Percentiles rank a stretch among this genome's conserved stretches.
These are phyloP conservation scores for Aurelia sp. DNA, from an alignment of 30 jellyfish, hydroid and myxozoan species.

Conservation along the genomic window DNA sequence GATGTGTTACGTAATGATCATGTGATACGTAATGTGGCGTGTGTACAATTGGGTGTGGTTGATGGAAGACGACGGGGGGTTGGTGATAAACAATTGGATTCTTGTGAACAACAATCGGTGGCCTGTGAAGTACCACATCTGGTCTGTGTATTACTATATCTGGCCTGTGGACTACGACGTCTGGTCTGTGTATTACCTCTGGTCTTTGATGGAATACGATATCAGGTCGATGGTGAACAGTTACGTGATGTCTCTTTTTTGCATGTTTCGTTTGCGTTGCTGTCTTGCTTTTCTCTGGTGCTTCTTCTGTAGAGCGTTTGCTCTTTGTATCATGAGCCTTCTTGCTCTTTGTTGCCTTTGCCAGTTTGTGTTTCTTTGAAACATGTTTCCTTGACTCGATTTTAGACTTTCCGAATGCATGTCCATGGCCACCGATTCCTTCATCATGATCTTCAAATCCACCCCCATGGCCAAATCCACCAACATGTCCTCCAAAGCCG, in stretches of 20 bases:
- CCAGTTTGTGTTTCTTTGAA: slow-evolving; percentile 26
- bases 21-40: slow-evolving; percentile 84
- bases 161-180: slow-evolving; percentile 93
- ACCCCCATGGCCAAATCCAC: slow-evolving; percentile 42
- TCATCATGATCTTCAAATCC: slow-evolving; percentile 60
- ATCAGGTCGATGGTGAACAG: slow-evolving; percentile 85
- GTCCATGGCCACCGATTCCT: slow-evolving; percentile 65
- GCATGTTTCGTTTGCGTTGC: slow-evolving; percentile 51
- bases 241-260: slow-evolving; percentile 86
- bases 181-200: slow-evolving; percentile 95
- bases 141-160: slow-evolving; percentile 94
- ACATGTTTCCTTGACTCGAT: slow-evolving; percentile 25
- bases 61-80: slow-evolving; percentile 96
- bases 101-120: slow-evolving; percentile 92
- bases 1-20: slow-evolving; percentile 74
- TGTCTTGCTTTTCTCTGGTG: slow-evolving; percentile 6
- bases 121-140: slow-evolving; percentile 91
- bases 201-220: slow-evolving; percentile 87
- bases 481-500: slow-evolving; percentile 60
- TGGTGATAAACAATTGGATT: slow-evolving; percentile 89
- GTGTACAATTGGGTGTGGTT: slow-evolving; percentile 83
- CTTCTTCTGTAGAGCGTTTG: slow-evolving; percentile 50
- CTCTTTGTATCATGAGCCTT: slow-evolving; percentile 21
- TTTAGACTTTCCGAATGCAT: slow-evolving; percentile 68
- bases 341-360: slow-evolving; percentile 10